A percentile compares a stretch with the other conserved stretches of the same genome.
Conservation (phyloP, 2,113 vertebrate species). For the Elgaria multicarinata region DNA sequence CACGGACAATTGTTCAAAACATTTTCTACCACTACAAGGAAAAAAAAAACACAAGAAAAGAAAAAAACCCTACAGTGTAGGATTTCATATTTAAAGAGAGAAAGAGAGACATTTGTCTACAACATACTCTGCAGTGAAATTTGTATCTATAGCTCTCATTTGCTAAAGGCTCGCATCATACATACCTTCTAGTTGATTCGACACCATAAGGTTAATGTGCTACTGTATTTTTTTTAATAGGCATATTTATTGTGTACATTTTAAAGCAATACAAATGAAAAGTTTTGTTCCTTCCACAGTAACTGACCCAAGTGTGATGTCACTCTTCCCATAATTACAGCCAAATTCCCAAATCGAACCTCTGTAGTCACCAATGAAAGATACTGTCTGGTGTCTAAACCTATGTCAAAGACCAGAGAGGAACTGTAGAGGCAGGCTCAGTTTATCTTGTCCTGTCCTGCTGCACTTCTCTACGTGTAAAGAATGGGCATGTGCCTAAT, state of each 20-base stretch:
- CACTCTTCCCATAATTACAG: conserved; percentile 70
- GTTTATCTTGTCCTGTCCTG: conserved; percentile 69
- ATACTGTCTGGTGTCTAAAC: conserved; percentile 60
- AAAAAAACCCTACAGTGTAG: conserved; percentile 81
- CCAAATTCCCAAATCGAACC: conserved; percentile 69
- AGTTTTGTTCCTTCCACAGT: conserved; percentile 78
- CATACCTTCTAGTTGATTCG: conserved; percentile 82
- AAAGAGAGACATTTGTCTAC: conserved; percentile 84
- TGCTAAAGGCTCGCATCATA: conserved; percentile 89
- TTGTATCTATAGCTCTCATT: conserved; percentile 82
- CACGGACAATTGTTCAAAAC: conserved; percentile 81
- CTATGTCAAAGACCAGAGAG: conserved; percentile 67
- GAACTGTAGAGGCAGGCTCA: conserved; percentile 67
- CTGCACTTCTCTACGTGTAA: conserved; percentile 79
- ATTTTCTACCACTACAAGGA: conserved; percentile 87
- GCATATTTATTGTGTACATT: conserved; percentile 83
- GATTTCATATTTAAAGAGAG: conserved; percentile 80
- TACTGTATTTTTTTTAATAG: conserved; percentile 73
- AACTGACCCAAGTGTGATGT: conserved; percentile 78
- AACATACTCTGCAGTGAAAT: conserved; percentile 81
- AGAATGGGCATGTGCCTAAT: conserved; percentile 83
- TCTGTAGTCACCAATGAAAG: conserved; percentile 65
- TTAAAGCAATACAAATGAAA: conserved; percentile 87
- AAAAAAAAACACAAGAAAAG: conserved; percentile 54
- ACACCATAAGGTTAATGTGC: conserved; percentile 81